A percentile compares a stretch with the other conserved stretches of the same genome.
These are phyloP conservation scores for Chiridota heheva DNA, from an alignment of 35 echinoderm and acorn worm genomes.

Conservation along the genomic window DNA sequence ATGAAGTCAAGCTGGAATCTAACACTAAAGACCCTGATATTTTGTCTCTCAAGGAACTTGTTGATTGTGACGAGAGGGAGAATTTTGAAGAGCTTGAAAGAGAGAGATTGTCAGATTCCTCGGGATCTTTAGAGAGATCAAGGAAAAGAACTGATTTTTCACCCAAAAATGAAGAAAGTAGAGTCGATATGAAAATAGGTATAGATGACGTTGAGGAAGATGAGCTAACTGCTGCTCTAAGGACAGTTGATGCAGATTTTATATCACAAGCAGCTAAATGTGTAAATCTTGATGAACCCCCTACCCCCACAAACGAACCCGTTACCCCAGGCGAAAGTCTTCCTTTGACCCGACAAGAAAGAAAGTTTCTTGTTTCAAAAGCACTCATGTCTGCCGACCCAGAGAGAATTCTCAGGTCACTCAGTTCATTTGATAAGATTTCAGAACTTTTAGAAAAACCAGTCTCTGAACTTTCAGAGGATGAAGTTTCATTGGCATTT, in stretches of 20 bases:
- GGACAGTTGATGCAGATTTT: conserved; percentile 60
- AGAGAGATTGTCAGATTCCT: conserved; percentile 21
- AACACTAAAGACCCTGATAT: conserved; percentile 39
- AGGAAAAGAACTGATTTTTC: no score
- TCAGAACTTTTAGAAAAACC: conserved; percentile 88
- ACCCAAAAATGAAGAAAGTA: conserved; percentile 14
- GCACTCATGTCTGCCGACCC: conserved; percentile 56
- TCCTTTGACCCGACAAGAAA: conserved; percentile 28
- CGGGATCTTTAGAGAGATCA: no score
- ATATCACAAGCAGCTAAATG: conserved; percentile 47
- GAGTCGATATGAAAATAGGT: not conserved
- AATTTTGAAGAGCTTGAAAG: conserved; percentile 36
- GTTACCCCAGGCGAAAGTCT: conserved; percentile 3
- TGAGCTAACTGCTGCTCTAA: conserved; percentile 63
- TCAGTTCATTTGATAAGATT: conserved; percentile 75
- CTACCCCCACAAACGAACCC: conserved; percentile 27
- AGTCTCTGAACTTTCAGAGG: conserved; percentile 88
- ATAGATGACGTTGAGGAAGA: conserved; percentile 65
- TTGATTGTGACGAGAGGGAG: conserved; percentile 50
- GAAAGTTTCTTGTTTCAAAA: conserved; percentile 23
- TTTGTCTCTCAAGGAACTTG: conserved; percentile 24
- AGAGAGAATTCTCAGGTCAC: conserved; percentile 71
- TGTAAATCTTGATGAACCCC: not conserved
- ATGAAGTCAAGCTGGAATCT: conserved; percentile 4
- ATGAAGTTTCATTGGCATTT: conserved; percentile 83